Evolutionary conservation across 2,113 vertebrate species (phyloP).

Genomic region (Prionailurus bengalensis): DNA sequence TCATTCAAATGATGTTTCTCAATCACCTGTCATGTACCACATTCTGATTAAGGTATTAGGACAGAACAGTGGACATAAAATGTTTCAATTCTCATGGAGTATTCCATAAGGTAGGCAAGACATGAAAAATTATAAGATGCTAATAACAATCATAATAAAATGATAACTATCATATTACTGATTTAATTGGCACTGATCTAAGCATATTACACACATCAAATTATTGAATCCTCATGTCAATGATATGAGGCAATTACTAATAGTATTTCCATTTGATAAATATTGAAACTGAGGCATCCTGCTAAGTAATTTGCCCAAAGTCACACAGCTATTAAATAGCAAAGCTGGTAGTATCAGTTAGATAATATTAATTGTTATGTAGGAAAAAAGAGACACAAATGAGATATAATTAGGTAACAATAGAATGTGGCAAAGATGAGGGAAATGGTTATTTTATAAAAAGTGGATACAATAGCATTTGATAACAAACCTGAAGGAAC

Average conservation of each 20-base stretch:
- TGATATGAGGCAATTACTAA: background rate
- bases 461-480: background rate
- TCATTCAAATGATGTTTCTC: background rate
- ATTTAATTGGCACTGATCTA: background rate
- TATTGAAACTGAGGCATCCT: background rate
- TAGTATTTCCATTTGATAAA: background rate
- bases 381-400: background rate
- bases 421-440: background rate
- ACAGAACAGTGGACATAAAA: background rate
- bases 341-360: background rate
- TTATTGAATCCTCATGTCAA: background rate
- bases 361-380: background rate
- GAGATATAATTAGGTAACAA: background rate
- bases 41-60: conserved; percentile 10
- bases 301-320: background rate
- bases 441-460: background rate
- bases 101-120: background rate
- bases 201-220: background rate
- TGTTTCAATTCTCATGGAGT: background rate
- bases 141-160: background rate
- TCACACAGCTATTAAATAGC: background rate
- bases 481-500: background rate
- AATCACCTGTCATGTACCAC: background rate
- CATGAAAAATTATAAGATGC: background rate
- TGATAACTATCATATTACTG: background rate